Percentiles rank a stretch among this genome's conserved stretches.
Evolutionary conservation across 2,888 invertebrate species (phyloP).

Genomic region (Maniola hyperantus): DNA sequence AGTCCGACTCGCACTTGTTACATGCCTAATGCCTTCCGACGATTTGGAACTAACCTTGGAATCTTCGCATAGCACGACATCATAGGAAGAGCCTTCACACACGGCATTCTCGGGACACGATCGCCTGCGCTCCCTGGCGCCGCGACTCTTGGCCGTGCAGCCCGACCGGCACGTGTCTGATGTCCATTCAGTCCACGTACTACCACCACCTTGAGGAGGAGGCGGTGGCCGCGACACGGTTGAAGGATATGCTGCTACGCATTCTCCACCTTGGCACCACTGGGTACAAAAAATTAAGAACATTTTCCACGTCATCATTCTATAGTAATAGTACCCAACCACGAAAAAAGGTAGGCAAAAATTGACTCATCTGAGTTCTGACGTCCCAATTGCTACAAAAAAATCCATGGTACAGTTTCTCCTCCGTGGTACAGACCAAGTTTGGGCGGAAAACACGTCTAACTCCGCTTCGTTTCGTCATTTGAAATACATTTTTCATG

Average conservation of each 20-base stretch:
- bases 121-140: conserved; percentile 82
- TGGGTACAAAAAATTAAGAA: conserved; percentile 47
- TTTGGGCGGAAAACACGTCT: no score
- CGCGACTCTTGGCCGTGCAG: conserved; percentile 85
- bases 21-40: no score
- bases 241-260: conserved; percentile 68
- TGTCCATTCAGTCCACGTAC: conserved; percentile 82
- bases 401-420: no score
- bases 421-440: no score
- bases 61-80: conserved; percentile 87
- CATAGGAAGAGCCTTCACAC: conserved; percentile 85
- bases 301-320: no score
- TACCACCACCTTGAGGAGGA: conserved; percentile 77
- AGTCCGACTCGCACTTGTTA: no score
- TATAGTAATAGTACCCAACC: no score
- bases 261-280: conserved; percentile 87
- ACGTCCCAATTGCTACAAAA: no score
- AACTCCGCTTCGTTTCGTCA: no score
- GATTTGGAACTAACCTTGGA: conserved; percentile 69
- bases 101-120: conserved; percentile 80
- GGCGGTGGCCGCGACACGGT: conserved; percentile 40
- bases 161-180: conserved; percentile 85
- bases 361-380: no score
- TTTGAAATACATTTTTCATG: no score
- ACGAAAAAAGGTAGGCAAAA: no score